phyloP scores from a whole-genome alignment of 2,888 invertebrate species.

The Alviniconcha strummeri region DNA sequence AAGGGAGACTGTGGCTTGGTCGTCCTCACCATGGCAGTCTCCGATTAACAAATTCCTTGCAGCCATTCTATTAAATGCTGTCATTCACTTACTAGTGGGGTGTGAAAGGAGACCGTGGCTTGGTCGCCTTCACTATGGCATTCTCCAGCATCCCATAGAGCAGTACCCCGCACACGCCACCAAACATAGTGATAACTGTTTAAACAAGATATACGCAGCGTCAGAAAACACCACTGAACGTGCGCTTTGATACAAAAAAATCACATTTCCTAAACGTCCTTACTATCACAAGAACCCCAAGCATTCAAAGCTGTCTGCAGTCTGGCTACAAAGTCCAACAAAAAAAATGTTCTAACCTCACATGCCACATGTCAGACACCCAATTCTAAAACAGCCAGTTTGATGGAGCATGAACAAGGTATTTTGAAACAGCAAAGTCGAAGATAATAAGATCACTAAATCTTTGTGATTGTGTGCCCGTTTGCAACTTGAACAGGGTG shows the following conservation, averaged over 20 bases:
- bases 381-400: too few species aligned
- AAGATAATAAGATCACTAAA: too few species aligned
- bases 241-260: background rate
- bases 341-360: background rate
- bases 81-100: conserved; percentile 54
- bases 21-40: conserved; percentile 47
- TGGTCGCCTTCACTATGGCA: conserved; percentile 47
- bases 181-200: conserved; percentile 60
- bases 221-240: background rate
- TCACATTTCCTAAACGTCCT: background rate
- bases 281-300: background rate
- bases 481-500: too few species aligned
- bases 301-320: background rate
- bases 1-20: conserved; percentile 53
- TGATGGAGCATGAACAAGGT: too few species aligned
- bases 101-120: conserved; percentile 50
- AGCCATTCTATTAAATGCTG: too few species aligned
- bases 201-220: conserved; percentile 8
- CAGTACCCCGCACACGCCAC: conserved; percentile 60
- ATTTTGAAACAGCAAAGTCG: too few species aligned
- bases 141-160: conserved; percentile 60
- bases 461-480: too few species aligned
- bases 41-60: conserved; percentile 13
- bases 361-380: background rate
- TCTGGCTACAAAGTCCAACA: background rate